Evolutionary conservation across 2,113 vertebrate genomes (phyloP).

Genomic region (Oncorhynchus keta): DNA sequence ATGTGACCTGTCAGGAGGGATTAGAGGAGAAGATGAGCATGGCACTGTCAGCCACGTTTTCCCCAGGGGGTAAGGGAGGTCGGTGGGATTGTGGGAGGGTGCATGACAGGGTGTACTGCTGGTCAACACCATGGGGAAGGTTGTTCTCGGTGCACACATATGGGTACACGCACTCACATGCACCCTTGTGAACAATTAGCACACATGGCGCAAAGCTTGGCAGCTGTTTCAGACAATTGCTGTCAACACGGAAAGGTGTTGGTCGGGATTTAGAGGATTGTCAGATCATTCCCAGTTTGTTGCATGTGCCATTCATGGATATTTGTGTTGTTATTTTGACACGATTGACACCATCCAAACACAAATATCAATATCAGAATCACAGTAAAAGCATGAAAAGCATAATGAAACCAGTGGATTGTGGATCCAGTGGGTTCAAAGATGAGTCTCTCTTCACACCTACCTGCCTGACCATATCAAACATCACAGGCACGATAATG

Average conservation of each 20-base stretch:
- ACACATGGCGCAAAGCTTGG: background rate
- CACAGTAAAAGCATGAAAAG: too few species aligned
- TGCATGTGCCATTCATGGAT: too few species aligned
- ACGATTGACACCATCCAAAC: too few species aligned
- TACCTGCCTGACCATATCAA: too few species aligned
- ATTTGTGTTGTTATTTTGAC: too few species aligned
- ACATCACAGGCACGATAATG: background rate
- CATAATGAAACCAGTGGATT: too few species aligned
- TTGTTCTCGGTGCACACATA: constrained; percentile 15
- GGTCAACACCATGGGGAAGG: constrained; percentile 7
- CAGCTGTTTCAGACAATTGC: background rate
- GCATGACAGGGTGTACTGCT: background rate
- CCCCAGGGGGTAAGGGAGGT: constrained; percentile 16
- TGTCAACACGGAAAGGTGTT: background rate
- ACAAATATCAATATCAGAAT: too few species aligned
- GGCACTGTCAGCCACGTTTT: constrained; percentile 29
- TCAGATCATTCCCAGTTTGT: too few species aligned
- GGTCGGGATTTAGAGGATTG: background rate
- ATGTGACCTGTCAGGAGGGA: constrained; percentile 54
- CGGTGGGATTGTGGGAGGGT: background rate
- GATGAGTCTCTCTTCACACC: too few species aligned
- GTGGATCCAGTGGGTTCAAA: too few species aligned
- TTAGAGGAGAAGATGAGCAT: constrained; percentile 30
- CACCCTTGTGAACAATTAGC: background rate
- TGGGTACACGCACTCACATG: constrained; percentile 1